Conservation (phyloP, 2,888 invertebrate species). For the Tanypteryx hageni region DNA sequence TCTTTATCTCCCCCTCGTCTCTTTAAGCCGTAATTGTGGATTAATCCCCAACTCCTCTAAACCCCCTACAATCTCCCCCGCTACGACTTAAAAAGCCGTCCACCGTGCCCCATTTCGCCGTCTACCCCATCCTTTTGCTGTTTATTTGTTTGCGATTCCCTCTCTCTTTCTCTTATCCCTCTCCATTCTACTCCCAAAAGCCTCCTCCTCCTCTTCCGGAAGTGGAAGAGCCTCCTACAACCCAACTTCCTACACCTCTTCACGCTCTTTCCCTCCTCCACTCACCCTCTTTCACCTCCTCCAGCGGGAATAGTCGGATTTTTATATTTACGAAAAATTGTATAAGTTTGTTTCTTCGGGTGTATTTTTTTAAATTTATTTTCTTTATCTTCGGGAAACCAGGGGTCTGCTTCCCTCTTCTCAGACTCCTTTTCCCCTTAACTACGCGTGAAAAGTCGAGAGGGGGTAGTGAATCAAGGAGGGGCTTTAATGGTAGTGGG, state of each 20-base stretch:
- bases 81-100: neutral
- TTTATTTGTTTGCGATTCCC: neutral
- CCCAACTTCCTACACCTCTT: neutral
- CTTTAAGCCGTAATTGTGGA: neutral
- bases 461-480: too few species aligned
- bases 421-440: neutral
- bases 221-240: neutral
- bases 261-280: neutral
- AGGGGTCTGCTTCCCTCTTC: neutral
- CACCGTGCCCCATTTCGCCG: neutral
- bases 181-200: neutral
- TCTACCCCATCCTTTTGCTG: neutral
- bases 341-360: neutral
- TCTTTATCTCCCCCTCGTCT: neutral
- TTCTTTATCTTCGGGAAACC: neutral
- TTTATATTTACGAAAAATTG: neutral
- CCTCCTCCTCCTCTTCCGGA: neutral
- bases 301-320: too few species aligned
- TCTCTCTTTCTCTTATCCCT: neutral
- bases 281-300: neutral
- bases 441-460: too few species aligned
- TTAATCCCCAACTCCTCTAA: neutral
- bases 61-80: too few species aligned
- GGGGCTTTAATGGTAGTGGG: too few species aligned
- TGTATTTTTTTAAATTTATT: neutral